Conservation (phyloP, 2,888 invertebrate species). For the Napeogenes inachia region DNA sequence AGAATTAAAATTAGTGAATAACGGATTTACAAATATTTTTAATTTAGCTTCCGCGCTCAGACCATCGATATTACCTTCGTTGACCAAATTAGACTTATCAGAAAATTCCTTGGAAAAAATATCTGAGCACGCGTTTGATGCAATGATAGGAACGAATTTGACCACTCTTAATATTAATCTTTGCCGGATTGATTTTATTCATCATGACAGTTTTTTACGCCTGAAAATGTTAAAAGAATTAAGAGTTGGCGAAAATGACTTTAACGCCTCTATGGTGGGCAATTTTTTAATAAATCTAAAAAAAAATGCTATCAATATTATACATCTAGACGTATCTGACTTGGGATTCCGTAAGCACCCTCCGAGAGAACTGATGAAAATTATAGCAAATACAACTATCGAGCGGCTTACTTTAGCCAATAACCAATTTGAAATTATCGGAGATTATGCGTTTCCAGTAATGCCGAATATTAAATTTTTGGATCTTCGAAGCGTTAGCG, state of each 20-base stretch:
- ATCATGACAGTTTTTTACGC: slow-evolving; percentile 68
- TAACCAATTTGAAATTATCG: slow-evolving; percentile 77
- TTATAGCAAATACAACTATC: slow-evolving; percentile 72
- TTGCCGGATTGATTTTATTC: slow-evolving; percentile 74
- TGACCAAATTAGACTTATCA: slow-evolving; percentile 69
- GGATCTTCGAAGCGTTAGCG: slow-evolving; percentile 74
- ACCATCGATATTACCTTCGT: slow-evolving; percentile 59
- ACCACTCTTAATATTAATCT: slow-evolving; percentile 68
- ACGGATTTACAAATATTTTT: slow-evolving; percentile 69
- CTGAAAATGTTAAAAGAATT: slow-evolving; percentile 64
- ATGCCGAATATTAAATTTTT: slow-evolving; percentile 76
- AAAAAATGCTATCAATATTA: slow-evolving; percentile 56
- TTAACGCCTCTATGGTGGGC: slow-evolving; percentile 62
- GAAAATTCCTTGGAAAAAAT: slow-evolving; percentile 73
- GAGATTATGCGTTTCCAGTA: slow-evolving; percentile 68
- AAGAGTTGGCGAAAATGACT: slow-evolving; percentile 73
- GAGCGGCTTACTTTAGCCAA: slow-evolving; percentile 64
- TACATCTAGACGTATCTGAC: slow-evolving; percentile 67
- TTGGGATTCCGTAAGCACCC: slow-evolving; percentile 74
- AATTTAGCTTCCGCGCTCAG: slow-evolving; percentile 64
- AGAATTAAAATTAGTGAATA: slow-evolving; percentile 73
- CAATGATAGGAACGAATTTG: slow-evolving; percentile 64
- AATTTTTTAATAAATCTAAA: slow-evolving; percentile 57
- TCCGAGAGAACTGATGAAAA: slow-evolving; percentile 63
- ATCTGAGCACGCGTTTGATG: slow-evolving; percentile 57